Conservation (phyloP, 2,888 invertebrate genomes). For the Salticus scenicus region DNA sequence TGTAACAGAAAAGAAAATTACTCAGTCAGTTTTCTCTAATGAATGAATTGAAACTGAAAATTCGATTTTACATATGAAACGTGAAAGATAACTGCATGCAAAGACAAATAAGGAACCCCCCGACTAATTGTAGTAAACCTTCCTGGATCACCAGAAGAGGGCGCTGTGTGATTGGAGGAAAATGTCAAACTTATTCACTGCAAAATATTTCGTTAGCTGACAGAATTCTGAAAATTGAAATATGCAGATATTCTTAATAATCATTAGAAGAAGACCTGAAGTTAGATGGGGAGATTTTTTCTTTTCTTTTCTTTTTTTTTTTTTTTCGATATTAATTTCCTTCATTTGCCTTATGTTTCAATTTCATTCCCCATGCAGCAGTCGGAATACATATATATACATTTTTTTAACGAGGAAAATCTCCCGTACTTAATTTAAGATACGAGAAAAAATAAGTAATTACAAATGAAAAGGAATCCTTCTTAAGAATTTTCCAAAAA, state of each 20-base stretch:
- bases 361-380: constrained; percentile 5
- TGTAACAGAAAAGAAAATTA: constrained; percentile 27
- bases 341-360: constrained; percentile 13
- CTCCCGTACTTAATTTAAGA: not conserved
- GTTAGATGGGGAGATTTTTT: constrained; percentile 8
- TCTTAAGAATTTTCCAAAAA: constrained; percentile 40
- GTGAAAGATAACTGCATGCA: constrained; percentile 32
- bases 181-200: constrained; percentile 3
- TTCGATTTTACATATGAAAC: constrained; percentile 56
- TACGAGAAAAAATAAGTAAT: constrained; percentile 17
- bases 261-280: constrained; percentile 43
- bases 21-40: constrained; percentile 7
- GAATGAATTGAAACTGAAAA: constrained; percentile 35
- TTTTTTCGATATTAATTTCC: constrained; percentile 5
- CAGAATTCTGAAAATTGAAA: constrained; percentile 25
- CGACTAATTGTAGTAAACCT: constrained; percentile 46
- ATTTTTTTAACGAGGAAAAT: constrained; percentile 8
- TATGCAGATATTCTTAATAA: constrained; percentile 55
- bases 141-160: constrained; percentile 15
- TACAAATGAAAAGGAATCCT: constrained; percentile 32
- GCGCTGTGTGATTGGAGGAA: constrained; percentile 8
- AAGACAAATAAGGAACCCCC: constrained; percentile 28
- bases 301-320: no score
- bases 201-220: constrained; percentile 2
- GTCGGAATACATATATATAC: not conserved